Conservation (phyloP, 2,888 invertebrate genomes). For the Parapristionchus giblindavisi region DNA sequence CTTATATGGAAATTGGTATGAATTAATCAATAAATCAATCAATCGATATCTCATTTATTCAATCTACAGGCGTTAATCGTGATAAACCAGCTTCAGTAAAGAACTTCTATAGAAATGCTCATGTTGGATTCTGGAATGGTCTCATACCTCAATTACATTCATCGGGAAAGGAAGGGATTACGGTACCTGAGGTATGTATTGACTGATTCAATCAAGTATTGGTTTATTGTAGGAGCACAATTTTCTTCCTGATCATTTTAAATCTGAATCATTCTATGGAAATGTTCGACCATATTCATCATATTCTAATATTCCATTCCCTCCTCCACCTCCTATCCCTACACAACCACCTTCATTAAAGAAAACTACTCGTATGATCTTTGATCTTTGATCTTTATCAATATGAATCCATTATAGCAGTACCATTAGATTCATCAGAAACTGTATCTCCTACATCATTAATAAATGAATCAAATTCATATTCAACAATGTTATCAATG, state of each 20-base stretch:
- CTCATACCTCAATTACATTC: slow-evolving; percentile 65
- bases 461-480: slow-evolving; percentile 4
- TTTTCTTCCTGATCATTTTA: slow-evolving; percentile 63
- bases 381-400: not conserved
- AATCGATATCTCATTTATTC: not conserved
- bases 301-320: slow-evolving; percentile 63
- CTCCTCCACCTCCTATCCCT: slow-evolving; percentile 68
- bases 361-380: slow-evolving; percentile 49
- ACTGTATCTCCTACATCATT: too few relatives aligned
- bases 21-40: not conserved
- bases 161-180: slow-evolving; percentile 47
- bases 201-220: not conserved
- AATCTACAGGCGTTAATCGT: slow-evolving; percentile 1
- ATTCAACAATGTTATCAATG: slow-evolving; percentile 53
- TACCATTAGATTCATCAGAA: not conserved
- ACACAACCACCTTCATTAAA: slow-evolving; percentile 57
- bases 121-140: slow-evolving; percentile 68
- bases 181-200: slow-evolving; percentile 49
- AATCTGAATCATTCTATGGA: slow-evolving; percentile 64
- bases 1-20: slow-evolving; percentile 67
- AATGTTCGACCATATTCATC: slow-evolving; percentile 61
- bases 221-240: slow-evolving; percentile 59
- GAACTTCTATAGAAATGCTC: slow-evolving; percentile 67
- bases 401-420: not conserved
- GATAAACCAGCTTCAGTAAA: slow-evolving; percentile 50